Conservation (phyloP, 2,113 vertebrate species). For the Chaenocephalus aceratus region DNA sequence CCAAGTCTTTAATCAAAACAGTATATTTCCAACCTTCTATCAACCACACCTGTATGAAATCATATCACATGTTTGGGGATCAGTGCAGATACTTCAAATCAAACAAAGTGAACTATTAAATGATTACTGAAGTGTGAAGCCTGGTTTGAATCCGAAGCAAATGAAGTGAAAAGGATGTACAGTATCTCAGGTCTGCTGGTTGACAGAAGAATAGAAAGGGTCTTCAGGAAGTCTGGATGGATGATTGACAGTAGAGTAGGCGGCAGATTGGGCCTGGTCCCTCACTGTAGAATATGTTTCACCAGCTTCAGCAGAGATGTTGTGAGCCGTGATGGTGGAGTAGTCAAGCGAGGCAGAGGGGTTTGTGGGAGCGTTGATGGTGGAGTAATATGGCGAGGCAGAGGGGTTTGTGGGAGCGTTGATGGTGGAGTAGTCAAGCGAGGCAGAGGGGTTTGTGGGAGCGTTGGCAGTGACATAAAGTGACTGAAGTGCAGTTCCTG, state of each 20-base stretch:
- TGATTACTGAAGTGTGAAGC: neutral
- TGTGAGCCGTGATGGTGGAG: neutral
- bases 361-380: neutral
- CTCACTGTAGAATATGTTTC: neutral
- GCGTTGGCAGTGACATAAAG: constrained; percentile 24
- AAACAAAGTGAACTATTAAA: neutral
- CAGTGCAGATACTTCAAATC: neutral
- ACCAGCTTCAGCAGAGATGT: neutral
- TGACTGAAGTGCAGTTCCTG: neutral
- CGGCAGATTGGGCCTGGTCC: neutral
- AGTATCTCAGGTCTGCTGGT: constrained; percentile 2
- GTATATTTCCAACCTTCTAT: neutral
- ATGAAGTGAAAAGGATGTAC: neutral
- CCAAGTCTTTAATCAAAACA: neutral
- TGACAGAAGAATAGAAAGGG: constrained; percentile 5
- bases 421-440: neutral
- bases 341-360: neutral
- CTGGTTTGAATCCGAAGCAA: neutral
- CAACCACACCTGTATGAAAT: neutral
- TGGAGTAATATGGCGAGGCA: no score
- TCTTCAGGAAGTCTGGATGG: neutral
- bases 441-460: constrained; percentile 11
- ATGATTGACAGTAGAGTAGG: constrained; percentile 22
- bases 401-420: constrained; percentile 2
- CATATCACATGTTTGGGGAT: neutral